A percentile compares a stretch with the other conserved stretches of the same genome.
Conservation (phyloP, 2,888 invertebrate species). For the Lumbricus terrestris region DNA sequence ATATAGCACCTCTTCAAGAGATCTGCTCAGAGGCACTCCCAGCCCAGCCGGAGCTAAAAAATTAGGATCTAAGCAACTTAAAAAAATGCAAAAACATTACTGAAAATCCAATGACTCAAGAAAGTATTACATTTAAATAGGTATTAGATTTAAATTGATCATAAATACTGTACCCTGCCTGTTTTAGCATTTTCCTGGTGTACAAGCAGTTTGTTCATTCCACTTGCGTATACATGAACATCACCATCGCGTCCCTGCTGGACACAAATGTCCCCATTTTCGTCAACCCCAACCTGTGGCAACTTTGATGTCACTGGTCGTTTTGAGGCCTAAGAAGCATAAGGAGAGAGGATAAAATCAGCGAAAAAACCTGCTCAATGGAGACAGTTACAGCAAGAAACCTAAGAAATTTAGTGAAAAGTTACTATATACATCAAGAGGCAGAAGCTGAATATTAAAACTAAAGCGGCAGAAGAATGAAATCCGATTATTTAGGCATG, state of each 20-base stretch:
- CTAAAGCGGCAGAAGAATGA: neutral
- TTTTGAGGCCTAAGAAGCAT: neutral
- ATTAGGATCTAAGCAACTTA: neutral
- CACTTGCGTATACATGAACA: conserved; percentile 54
- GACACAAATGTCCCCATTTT: conserved; percentile 44
- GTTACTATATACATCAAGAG: neutral
- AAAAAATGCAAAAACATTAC: neutral
- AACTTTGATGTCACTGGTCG: conserved; percentile 41
- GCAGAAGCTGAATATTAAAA: neutral
- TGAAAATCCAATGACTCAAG: neutral
- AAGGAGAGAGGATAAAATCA: neutral
- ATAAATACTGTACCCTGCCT: conserved; percentile 20
- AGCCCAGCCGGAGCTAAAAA: no score
- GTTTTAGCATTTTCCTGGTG: conserved; percentile 43
- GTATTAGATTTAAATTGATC: neutral
- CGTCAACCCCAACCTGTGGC: conserved; percentile 46
- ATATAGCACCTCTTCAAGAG: no score
- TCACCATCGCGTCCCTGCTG: conserved; percentile 44
- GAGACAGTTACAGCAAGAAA: neutral
- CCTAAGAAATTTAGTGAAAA: neutral
- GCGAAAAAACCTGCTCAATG: neutral
- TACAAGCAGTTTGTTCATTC: conserved; percentile 44
- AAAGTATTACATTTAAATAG: neutral
- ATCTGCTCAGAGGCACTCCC: no score
- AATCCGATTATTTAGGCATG: no score